Base-by-base conservation (phyloP, 2,888 invertebrate species). In the Pachliopta kotzebuea region DNA sequence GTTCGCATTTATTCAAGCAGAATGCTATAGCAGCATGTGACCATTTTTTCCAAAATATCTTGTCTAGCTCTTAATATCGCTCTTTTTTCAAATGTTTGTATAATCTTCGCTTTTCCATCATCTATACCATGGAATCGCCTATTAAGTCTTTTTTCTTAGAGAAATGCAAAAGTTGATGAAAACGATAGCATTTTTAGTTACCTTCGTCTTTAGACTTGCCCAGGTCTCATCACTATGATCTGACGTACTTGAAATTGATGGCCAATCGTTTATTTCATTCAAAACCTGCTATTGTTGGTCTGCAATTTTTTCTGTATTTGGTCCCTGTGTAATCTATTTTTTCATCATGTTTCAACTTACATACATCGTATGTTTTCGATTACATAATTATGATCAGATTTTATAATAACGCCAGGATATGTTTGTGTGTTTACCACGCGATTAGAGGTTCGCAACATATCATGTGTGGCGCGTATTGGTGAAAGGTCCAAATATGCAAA, bases 401-500 rank as follows among this genome's bases (percentile, higher is more conserved):
- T 50, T 9, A 60, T 60, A 31, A 31, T 37, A 8, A 18, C 52
- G 7, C 29, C 60, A 11, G 60, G 31, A 21, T 60, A 52, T 14
- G 52, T 53, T 0, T 21, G 17, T 7, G 52, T 21, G 4, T 17
- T 59, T 11, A 54, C 58, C 17, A 65, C 14, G 23, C 26, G 29
- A 21, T 68, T 66, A 31, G 60, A 20, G 23, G 57, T 69, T 18
- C 69, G 14, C 17, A 68, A 31, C 6, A 67, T 63, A 31, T 69
- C 50, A 0, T 56, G 20, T 4, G 57, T 26, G 20, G 31, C 66
- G 23, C 68, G 63, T 9, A 17, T 29, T 17, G 67, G 69, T 29
- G 69, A n/a, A n/a, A 69, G 0, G 62, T 68, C 68, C 69, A 68
- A 4, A 62, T 62, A 14, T 68, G 65, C 14, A 68, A 31, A 7